Evolutionary conservation across 2,888 invertebrate species (phyloP).

Genomic region (Apamea sordens): DNA sequence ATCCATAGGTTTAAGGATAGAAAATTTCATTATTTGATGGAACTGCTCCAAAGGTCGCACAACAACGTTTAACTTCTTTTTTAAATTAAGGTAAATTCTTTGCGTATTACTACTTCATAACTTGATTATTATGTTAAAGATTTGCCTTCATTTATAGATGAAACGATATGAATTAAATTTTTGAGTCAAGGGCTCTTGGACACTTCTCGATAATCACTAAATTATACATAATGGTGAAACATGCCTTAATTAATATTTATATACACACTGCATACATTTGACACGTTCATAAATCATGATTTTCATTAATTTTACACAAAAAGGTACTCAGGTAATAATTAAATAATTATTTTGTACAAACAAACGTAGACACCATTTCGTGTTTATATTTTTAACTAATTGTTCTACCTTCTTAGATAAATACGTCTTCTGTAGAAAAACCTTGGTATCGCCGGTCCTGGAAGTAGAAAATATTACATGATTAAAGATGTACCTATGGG

Average conservation of each 20-base stretch:
- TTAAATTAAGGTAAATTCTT: conserved; percentile 32
- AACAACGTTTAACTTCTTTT: background rate
- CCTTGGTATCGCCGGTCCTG: conserved; percentile 75
- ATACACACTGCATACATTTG: conserved; percentile 55
- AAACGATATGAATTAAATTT: background rate
- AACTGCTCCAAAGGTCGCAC: background rate
- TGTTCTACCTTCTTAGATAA: conserved; percentile 69
- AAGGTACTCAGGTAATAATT: conserved; percentile 67
- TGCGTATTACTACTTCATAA: conserved; percentile 35
- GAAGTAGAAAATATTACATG: conserved; percentile 51
- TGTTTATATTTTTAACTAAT: conserved; percentile 55
- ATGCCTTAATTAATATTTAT: conserved; percentile 46
- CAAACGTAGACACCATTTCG: conserved; percentile 50
- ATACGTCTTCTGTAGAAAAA: conserved; percentile 74
- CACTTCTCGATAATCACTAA: conserved; percentile 27
- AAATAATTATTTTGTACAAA: conserved; percentile 71
- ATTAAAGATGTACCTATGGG: background rate
- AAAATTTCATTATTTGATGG: background rate
- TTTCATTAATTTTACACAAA: conserved; percentile 60
- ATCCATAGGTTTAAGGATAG: background rate
- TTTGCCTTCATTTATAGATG: conserved; percentile 38
- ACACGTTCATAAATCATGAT: conserved; percentile 51
- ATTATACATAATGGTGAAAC: conserved; percentile 44
- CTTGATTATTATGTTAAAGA: conserved; percentile 46
- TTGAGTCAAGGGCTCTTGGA: conserved; percentile 29